A percentile compares a stretch with the other conserved stretches of the same genome.
These are phyloP conservation scores for Cephus pulcher DNA, from an alignment of 2,888 invertebrate species.

Conservation along the genomic window DNA sequence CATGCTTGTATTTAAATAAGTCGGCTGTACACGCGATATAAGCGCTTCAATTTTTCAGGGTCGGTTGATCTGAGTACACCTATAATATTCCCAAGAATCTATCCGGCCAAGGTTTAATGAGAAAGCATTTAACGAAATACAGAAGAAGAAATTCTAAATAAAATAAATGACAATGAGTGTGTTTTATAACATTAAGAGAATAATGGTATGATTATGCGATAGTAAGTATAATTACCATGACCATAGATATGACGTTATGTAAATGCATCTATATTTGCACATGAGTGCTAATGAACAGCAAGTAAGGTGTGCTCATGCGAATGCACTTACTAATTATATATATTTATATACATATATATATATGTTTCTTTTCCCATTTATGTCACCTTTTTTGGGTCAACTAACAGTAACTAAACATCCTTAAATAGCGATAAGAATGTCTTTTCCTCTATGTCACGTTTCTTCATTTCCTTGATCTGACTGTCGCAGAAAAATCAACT, in stretches of 20 bases:
- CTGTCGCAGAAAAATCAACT: neutral
- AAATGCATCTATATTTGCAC: neutral
- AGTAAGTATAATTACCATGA: neutral
- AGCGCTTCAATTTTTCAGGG: no score
- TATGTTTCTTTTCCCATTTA: neutral
- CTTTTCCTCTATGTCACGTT: neutral
- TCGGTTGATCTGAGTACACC: no score
- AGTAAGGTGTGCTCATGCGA: neutral
- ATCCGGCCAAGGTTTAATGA: no score
- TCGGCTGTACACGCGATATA: no score
- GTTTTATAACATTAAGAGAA: neutral
- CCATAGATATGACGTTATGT: neutral
- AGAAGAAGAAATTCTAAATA: neutral
- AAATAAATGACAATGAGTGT: neutral
- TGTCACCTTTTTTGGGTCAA: neutral
- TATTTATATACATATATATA: no score
- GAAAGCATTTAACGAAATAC: neutral
- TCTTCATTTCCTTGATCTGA: neutral
- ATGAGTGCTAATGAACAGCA: neutral
- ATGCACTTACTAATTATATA: neutral
- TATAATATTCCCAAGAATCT: no score
- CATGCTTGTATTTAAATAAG: no score
- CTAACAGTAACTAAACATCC: neutral
- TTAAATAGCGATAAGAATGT: neutral
- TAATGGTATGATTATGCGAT: neutral